A percentile compares a stretch with the other conserved stretches of the same genome.
Conservation (phyloP, 2,888 invertebrate genomes). For the Himalopsyche kuldschensis region DNA sequence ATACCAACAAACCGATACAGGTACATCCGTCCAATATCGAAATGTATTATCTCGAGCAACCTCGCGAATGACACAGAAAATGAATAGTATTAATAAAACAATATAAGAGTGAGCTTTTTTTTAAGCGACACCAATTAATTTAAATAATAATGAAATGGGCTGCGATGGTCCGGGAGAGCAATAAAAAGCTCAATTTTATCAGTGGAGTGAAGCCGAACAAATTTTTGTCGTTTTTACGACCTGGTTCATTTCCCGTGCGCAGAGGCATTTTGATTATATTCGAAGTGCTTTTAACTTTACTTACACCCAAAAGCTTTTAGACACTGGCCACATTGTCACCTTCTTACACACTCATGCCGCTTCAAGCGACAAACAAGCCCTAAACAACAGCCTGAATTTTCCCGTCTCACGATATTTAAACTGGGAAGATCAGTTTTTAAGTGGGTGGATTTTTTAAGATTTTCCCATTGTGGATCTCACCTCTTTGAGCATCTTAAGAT, state of each 20-base stretch:
- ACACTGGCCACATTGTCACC: background rate
- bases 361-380: background rate
- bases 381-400: background rate
- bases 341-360: background rate
- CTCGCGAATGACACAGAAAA: too few relatives aligned
- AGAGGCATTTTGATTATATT: background rate
- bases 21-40: too few relatives aligned
- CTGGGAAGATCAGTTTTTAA: background rate
- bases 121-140: background rate
- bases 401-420: background rate
- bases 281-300: background rate
- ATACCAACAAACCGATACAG: too few relatives aligned
- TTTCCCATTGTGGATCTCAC: too few relatives aligned
- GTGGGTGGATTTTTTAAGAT: too few relatives aligned
- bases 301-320: background rate
- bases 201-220: background rate
- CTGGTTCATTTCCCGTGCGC: background rate
- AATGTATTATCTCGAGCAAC: too few relatives aligned
- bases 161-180: background rate
- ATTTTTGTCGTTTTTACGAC: background rate
- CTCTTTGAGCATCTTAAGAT: too few relatives aligned
- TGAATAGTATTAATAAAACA: too few relatives aligned
- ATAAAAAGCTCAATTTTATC: background rate
- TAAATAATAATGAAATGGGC: background rate
- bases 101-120: too few relatives aligned